Conservation (phyloP, 1,140 invertebrate genomes). For the Bombus ignitus region DNA sequence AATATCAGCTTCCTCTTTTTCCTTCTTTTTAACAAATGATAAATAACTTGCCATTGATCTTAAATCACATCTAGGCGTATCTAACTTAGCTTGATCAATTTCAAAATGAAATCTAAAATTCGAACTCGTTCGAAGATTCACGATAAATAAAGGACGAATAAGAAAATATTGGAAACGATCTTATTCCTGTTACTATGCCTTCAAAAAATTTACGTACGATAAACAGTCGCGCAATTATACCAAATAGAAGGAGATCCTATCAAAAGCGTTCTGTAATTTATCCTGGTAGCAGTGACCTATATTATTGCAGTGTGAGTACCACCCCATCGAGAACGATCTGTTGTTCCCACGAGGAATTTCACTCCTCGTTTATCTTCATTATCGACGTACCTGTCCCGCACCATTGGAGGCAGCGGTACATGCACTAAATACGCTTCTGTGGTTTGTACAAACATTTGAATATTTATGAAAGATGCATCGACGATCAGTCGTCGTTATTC, state of each 20-base stretch:
- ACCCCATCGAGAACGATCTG: constrained; percentile 59
- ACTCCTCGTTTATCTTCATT: constrained; percentile 70
- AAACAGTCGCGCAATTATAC: background rate
- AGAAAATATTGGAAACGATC: background rate
- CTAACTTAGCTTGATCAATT: too few species aligned
- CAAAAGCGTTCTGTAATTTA: background rate
- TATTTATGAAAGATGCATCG: constrained; percentile 60
- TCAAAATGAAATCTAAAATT: too few species aligned
- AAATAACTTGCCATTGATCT: too few species aligned
- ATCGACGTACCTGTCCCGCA: constrained; percentile 62
- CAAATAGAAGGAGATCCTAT: background rate
- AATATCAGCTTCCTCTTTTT: too few species aligned
- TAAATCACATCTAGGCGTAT: too few species aligned
- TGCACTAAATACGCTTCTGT: constrained; percentile 31
- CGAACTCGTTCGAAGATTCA: too few species aligned
- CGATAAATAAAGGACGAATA: background rate
- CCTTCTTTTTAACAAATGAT: too few species aligned
- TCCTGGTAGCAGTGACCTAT: constrained; percentile 5
- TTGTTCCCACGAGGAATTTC: constrained; percentile 66
- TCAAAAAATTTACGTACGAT: background rate
- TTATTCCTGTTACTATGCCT: background rate
- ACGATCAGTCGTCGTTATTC: constrained; percentile 20
- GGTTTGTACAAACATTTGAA: constrained; percentile 62
- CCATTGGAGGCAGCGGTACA: constrained; percentile 5
- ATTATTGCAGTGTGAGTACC: constrained; percentile 26